These are phyloP conservation scores for Megatriorchis doriae DNA, from an alignment of 2,113 vertebrate genomes.

Conservation along the genomic window DNA sequence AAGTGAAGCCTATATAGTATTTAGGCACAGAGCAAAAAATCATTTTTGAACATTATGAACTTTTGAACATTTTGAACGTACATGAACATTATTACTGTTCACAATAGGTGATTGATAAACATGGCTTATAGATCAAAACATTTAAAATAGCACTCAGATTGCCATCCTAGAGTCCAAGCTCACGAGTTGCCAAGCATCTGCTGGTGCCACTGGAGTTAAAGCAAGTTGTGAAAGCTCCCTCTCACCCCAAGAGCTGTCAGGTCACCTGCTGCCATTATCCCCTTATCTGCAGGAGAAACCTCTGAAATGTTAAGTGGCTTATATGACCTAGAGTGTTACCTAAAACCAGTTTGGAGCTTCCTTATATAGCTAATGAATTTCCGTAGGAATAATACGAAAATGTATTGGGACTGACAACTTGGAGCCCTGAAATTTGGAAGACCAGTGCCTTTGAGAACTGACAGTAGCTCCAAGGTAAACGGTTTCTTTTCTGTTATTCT, in stretches of 20 bases:
- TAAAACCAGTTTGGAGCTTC: not conserved
- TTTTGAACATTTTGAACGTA: too few relatives aligned
- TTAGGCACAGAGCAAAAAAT: not conserved
- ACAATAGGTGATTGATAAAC: not conserved
- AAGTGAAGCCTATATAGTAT: not conserved
- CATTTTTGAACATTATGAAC: too few relatives aligned
- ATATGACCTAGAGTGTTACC: not conserved
- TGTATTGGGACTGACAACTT: not conserved
- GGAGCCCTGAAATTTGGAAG: not conserved
- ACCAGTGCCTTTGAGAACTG: not conserved
- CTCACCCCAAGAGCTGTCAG: not conserved
- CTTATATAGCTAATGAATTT: not conserved
- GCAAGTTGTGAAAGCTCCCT: not conserved
- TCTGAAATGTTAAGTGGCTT: not conserved
- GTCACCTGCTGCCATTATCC: not conserved
- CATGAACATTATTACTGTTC: not conserved
- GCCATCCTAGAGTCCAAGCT: not conserved
- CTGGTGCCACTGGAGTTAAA: not conserved
- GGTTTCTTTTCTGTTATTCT: slow-evolving; percentile 18
- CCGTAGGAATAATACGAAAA: not conserved
- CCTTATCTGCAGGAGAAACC: not conserved
- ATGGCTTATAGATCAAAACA: not conserved
- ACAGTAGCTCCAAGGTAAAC: slow-evolving; percentile 8
- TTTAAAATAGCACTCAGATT: not conserved
- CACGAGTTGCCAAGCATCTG: not conserved